Base-by-base conservation (phyloP, 2,113 vertebrate species). In the Cyprinus carpio region DNA sequence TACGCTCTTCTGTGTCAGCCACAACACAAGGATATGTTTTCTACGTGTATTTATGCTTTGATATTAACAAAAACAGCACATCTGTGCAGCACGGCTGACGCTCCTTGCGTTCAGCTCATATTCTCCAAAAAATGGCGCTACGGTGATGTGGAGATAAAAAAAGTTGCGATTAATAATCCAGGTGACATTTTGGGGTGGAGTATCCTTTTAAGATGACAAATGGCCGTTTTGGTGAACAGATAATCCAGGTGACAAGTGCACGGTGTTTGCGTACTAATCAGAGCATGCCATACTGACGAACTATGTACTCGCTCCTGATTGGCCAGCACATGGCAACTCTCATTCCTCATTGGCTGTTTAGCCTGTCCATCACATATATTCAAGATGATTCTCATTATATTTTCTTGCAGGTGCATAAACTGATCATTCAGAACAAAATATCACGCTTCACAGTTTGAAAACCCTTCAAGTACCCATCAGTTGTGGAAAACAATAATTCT, bases 371-470 rank as follows among this genome's bases (percentile, higher is more conserved):
- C 15, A 67, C 27, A 18, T 16, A 31, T 3, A 65, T 6, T 34
- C 4, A 34, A 34, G n/a, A n/a, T n/a, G 31, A 13, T 79, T 16
- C 40, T 60, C 43, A 75, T 80, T 46, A 12, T 83, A 6, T 51
- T 87, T 27, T n/a, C 8, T 71, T 4, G 11, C 25, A n/a, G 40
- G 60, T 29, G 56, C 4, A 15, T 2, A 56, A n/a, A 84, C 43
- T 43, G 60, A 34, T 49, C 75, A 49, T 65, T 37, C 82, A 79
- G 27, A 25, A 80, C 65, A 80, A 56, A 10, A 76, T 72, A 65
- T 75, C 29, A 71, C 4, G 9, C 67, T 37, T 71, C 20, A 18
- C 16, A 20, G 31, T 71, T 37, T 69, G 13, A 34, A 67, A 20
- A 11, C 31, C 65, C 37, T 43, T 74, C 23, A 46, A 75, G 43